These are phyloP conservation scores for Sympetrum striolatum DNA, from an alignment of 2,888 invertebrate genomes.

Conservation along the genomic window DNA sequence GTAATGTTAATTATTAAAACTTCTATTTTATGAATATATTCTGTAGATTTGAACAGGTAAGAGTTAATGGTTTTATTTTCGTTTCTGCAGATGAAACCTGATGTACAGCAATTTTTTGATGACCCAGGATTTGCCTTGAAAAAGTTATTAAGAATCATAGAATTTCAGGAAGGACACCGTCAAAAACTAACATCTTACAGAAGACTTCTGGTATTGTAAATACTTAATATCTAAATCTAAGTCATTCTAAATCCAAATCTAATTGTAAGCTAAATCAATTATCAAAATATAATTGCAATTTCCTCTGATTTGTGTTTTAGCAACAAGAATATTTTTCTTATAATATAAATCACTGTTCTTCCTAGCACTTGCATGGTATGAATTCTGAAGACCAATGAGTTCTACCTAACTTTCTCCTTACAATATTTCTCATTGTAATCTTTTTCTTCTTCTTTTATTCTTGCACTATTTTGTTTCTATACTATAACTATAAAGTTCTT, in stretches of 20 bases:
- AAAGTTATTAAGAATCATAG: not conserved
- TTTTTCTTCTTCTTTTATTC: too few species aligned
- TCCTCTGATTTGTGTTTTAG: not conserved
- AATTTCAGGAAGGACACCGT: constrained; percentile 27
- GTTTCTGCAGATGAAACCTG: constrained; percentile 25
- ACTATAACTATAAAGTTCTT: too few species aligned
- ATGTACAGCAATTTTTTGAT: constrained; percentile 43
- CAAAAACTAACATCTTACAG: not conserved
- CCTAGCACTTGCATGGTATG: too few species aligned
- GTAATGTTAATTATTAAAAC: not conserved
- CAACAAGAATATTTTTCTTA: not conserved
- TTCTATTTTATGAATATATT: not conserved
- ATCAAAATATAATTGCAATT: not conserved
- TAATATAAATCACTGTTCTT: too few species aligned
- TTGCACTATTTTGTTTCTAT: too few species aligned
- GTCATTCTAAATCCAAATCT: not conserved
- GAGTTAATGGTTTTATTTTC: not conserved
- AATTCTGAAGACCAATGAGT: too few species aligned
- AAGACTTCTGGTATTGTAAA: not conserved
- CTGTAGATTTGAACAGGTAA: not conserved
- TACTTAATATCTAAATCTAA: too few species aligned
- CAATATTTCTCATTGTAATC: too few species aligned
- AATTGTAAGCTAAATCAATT: not conserved
- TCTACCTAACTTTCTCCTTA: too few species aligned
- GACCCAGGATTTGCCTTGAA: constrained; percentile 1